Percentiles rank a stretch among this genome's conserved stretches.
Evolutionary conservation across 2,888 invertebrate genomes (phyloP).

Genomic region (Harmothoe impar): DNA sequence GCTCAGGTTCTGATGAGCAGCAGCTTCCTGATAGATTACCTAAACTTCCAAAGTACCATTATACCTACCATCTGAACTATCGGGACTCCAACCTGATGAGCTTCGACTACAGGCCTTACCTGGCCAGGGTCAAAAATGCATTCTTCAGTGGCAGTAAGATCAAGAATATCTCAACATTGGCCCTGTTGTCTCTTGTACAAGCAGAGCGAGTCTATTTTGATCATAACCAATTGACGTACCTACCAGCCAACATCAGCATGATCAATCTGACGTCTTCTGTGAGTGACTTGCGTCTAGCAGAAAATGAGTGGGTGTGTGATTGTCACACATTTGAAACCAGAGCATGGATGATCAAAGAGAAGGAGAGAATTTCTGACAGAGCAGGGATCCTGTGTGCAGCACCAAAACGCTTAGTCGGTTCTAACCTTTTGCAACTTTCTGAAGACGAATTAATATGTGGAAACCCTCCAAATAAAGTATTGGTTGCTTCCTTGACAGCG

Average conservation of each 20-base stretch:
- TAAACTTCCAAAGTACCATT: neutral
- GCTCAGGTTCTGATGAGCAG: neutral
- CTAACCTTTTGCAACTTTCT: neutral
- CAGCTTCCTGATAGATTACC: neutral
- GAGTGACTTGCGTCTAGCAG: neutral
- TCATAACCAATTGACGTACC: neutral
- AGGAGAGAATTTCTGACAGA: neutral
- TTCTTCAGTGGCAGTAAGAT: neutral
- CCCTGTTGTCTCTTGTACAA: neutral
- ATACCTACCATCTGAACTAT: slow-evolving; percentile 15
- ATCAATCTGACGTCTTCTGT: neutral
- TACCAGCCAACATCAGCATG: neutral
- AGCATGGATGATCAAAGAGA: neutral
- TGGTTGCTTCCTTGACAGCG: neutral
- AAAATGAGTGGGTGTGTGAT: slow-evolving; percentile 19
- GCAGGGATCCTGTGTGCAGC: neutral
- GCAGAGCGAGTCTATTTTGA: neutral
- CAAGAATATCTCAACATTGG: neutral
- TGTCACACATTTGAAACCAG: neutral
- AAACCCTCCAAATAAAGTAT: neutral
- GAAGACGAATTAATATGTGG: slow-evolving; percentile 16
- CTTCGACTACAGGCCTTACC: neutral
- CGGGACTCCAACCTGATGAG: neutral
- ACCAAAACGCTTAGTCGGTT: neutral
- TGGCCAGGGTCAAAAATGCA: neutral